Evolutionary conservation across 1,140 invertebrate species (phyloP).

Genomic region (Drosophila gunungcola): DNA sequence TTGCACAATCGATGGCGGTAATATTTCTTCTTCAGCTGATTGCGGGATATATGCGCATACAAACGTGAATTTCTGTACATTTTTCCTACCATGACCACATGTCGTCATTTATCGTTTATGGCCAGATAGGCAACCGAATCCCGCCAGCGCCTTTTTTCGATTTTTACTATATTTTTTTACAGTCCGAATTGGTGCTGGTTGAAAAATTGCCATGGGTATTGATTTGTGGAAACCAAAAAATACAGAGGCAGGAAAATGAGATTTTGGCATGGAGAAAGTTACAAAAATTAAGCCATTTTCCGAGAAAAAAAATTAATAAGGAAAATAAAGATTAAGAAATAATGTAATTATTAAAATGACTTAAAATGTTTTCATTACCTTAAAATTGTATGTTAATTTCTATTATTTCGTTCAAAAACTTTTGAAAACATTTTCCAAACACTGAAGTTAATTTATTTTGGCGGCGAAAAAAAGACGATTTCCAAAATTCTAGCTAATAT

Average conservation of each 20-base stretch:
- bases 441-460: too few species aligned
- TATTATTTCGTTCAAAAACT: too few species aligned
- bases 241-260: conserved; percentile 5
- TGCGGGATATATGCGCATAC: conserved; percentile 21
- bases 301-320: background rate
- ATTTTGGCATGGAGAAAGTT: background rate
- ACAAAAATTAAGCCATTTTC: background rate
- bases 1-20: conserved; percentile 71
- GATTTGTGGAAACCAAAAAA: conserved; percentile 15
- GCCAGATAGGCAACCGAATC: conserved; percentile 37
- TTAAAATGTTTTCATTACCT: too few species aligned
- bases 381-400: too few species aligned
- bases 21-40: conserved; percentile 64
- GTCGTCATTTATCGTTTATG: conserved; percentile 42
- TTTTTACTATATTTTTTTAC: conserved; percentile 32
- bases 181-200: conserved; percentile 38
- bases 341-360: too few species aligned
- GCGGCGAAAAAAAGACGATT: too few species aligned
- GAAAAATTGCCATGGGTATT: conserved; percentile 52
- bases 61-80: conserved; percentile 42
- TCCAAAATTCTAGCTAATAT: background rate
- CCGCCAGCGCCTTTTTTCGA: conserved; percentile 43
- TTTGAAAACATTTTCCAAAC: too few species aligned
- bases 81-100: conserved; percentile 59
- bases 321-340: too few species aligned